A percentile compares a stretch with the other conserved stretches of the same genome.
phyloP scores from a whole-genome alignment of 1,140 invertebrate species.

The Drosophila nannoptera region DNA sequence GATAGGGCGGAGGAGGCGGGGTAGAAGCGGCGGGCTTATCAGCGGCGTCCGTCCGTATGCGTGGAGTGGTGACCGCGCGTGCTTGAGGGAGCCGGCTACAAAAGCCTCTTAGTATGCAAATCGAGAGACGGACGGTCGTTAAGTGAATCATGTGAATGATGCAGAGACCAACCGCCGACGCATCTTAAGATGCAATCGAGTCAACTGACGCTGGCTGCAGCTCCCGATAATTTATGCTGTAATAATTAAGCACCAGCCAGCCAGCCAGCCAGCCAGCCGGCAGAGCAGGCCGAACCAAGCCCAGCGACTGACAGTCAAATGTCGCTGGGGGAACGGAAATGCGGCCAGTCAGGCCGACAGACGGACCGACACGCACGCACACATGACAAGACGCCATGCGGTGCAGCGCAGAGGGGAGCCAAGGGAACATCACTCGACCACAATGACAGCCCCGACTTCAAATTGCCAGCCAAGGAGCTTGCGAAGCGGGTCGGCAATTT shows the following conservation, averaged over 20 bases:
- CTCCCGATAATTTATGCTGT: slow-evolving; percentile 72
- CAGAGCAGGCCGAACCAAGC: slow-evolving; percentile 8
- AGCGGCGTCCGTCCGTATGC: slow-evolving; percentile 15
- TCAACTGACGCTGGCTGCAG: slow-evolving; percentile 12
- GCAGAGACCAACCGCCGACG: slow-evolving; percentile 35
- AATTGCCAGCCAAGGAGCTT: slow-evolving; percentile 32
- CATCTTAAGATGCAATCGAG: slow-evolving; percentile 57
- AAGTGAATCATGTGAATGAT: slow-evolving; percentile 67
- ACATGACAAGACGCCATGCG: slow-evolving; percentile 35
- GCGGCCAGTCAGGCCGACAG: slow-evolving; percentile 16
- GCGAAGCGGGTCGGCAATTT: slow-evolving; percentile 2
- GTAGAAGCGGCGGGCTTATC: slow-evolving; percentile 16
- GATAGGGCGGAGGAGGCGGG: background rate
- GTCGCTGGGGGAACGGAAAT: slow-evolving; percentile 40
- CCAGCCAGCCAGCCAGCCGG: slow-evolving; percentile 14
- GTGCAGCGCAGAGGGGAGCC: slow-evolving; percentile 18
- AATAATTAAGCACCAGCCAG: slow-evolving; percentile 68
- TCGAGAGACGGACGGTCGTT: slow-evolving; percentile 50
- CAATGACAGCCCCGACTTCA: slow-evolving; percentile 33
- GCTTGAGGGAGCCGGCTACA: slow-evolving; percentile 40
- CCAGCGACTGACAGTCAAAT: slow-evolving; percentile 51
- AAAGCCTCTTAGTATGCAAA: slow-evolving; percentile 76
- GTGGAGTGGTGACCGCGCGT: slow-evolving; percentile 12
- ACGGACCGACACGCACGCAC: slow-evolving; percentile 8
- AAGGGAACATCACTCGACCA: slow-evolving; percentile 29